Conservation (phyloP, 2,113 vertebrate genomes). For the Neoarius graeffei region DNA sequence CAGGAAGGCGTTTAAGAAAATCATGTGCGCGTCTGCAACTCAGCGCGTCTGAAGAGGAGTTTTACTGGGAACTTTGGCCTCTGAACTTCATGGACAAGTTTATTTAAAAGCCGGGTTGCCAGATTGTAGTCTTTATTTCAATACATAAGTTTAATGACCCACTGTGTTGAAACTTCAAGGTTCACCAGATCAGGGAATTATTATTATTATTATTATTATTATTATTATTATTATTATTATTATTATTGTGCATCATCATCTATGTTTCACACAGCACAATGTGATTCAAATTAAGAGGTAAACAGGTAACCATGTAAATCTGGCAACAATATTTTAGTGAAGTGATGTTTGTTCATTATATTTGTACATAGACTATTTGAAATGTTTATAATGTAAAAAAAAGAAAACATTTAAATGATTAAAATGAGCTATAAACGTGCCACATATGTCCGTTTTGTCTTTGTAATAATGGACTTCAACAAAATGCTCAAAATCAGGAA, state of each 20-base stretch:
- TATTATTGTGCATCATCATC: background rate
- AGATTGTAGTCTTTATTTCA: background rate
- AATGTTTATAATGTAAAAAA: slow-evolving; percentile 23
- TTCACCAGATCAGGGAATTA: background rate
- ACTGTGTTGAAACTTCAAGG: background rate
- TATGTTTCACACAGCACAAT: background rate
- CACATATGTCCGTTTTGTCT: background rate
- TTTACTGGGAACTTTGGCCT: background rate
- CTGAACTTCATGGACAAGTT: background rate
- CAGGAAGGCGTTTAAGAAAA: slow-evolving; percentile 79
- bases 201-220: no score
- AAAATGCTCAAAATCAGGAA: background rate
- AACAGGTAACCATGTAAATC: background rate
- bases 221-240: background rate
- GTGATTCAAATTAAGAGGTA: background rate
- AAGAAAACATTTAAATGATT: background rate
- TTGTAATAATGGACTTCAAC: background rate
- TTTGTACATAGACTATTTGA: slow-evolving; percentile 17
- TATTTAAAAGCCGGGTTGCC: background rate
- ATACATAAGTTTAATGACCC: background rate
- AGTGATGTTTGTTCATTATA: background rate
- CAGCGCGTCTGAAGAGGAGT: slow-evolving; percentile 53
- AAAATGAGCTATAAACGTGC: slow-evolving; percentile 6
- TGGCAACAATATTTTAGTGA: background rate
- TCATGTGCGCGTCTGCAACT: slow-evolving; percentile 63